Evolutionary conservation across 2,113 vertebrate species (phyloP), one percentile per base, ranked within the genome.

Genomic region (Etia nguti): DNA sequence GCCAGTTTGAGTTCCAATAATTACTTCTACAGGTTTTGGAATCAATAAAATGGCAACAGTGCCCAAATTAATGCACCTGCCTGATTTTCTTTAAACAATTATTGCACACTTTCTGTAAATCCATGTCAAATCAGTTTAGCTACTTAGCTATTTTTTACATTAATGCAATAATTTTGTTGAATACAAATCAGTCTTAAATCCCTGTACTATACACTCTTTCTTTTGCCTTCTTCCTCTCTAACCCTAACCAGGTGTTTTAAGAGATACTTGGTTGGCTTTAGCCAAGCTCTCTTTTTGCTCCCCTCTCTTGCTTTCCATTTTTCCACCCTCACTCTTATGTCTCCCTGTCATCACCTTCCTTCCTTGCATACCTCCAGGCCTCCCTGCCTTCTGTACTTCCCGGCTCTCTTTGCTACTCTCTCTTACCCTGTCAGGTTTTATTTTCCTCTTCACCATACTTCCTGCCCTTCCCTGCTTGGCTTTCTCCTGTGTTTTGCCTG

Each of bases 211-310:
- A 62, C 82, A 48, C 12, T 80, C 16, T 41, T 62, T 36, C 54
- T 50, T 46, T 10, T 41, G 16, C 18, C n/a, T 31, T 80, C 29
- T 50, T 62, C 29, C 22, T 75, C 24, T 20, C 24, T 22, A 62
- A 57, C 15, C 43, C 77, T 85, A 46, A 79, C 85, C 92, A 85
- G 82, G 84, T 92, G 89, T 83, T 91, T 34, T 80, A 59, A 54
- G 86, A 90, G 91, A 93, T 90, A 91, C 50, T 55, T 29, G 65
- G 10, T n/a, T n/a, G n/a, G n/a, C n/a, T n/a, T n/a, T n/a, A n/a
- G n/a, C n/a, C n/a, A n/a, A n/a, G n/a, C 83, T 87, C 20, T 22
- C 41, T 88, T 90, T 89, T 86, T 85, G 84, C 60, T 83, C 55
- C 65, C 83, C 75, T 59, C 73, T 12, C 50, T 36, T 41, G 31